Base-by-base conservation (phyloP, 2,797 vertebrate species). In the Pipistrellus pygmaeus region DNA sequence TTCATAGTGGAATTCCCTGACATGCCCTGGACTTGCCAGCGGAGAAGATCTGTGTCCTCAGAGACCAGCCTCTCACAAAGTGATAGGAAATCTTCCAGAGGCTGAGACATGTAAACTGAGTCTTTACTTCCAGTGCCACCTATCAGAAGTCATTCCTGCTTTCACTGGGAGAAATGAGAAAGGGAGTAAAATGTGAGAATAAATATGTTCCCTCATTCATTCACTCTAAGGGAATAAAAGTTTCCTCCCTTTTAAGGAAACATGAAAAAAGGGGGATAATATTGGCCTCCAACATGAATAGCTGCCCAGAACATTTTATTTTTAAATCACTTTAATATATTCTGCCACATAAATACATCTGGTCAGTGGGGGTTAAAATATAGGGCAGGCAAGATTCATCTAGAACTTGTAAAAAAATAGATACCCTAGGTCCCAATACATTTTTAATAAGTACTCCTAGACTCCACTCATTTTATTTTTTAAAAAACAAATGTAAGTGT, bases 401-500 rank as follows among this genome's bases (percentile, higher is more conserved):
- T 30, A 20, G 20, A 71, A 1, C 12, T 48, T 76, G 8, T 21
- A 69, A 64, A 38, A 35, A 27, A 83, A 51, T 12, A 72, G 55
- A 66, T 62, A n/a, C 20, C 46, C 4, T 0, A 27, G 4, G 6
- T 2, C 5, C 15, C 62, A 41, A 1, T 3, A 13, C 6, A 14
- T 21, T 73, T 85, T 85, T 78, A 81, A 27, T 93, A 92, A 48
- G 20, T 55, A 44, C 62, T 32, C 6, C 48, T 38, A 38, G 57
- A 27, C 5, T 32, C 32, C 25, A 38, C 8, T 80, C 3, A 3
- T 51, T 41, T 41, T 76, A 4, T 38, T 32, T 78, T n/a, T 38
- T 11, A 32, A 72, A 68, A 44, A 41, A 38, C 4, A 72, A 68
- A 90, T 3, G 2, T 25, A 41, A 14, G 18, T 35, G 32, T 73